Evolutionary conservation across 2,797 vertebrate genomes (phyloP), one percentile per base, ranked within the genome.

Genomic region (Tokudaia muenninki): DNA sequence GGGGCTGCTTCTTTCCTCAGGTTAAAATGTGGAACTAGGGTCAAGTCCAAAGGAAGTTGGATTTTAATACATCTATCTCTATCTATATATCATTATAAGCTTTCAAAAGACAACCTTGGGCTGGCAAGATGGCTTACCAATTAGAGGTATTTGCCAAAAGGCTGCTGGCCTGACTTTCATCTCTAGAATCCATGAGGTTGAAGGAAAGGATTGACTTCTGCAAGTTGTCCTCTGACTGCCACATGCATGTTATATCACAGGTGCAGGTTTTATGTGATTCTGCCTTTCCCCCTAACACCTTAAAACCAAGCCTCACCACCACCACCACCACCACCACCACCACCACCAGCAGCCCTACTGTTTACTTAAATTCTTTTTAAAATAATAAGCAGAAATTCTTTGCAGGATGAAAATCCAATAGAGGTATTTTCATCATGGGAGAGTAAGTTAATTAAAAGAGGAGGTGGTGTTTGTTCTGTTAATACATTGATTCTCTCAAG

Each of bases 381-480:
- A 57, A 55, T 4, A 80, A 72, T 52, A 89, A 91, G 41, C 74
- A 88, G 21, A 4, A 79, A 29, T 93, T 94, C 83, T 79, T 96
- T 83, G 84, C 67, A 7, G n/a, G 34, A 17, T n/a, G 88, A 91
- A 65, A 79, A 44, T 29, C 87, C 34, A 55, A 11, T 31, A 75
- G 96, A 75, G 74, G 29, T 59, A 57, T 90, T 95, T 94, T 94
- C 78, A 57, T 47, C 0, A 0, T 89, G 29, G 65, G 26, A 74
- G 74, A 90, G 57, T 75, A 34, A 95, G 57, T 44, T 78, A 93
- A 52, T 65, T 55, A 1, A 12, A 84, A 80, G 41, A 31, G 79
- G 87, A 63, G 59, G n/a, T 47, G n/a, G 31, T 57, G 16, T 77
- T 91, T 52, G 57, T 90, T 82, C 74, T 77, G 31, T 83, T 44